Base-by-base conservation (phyloP, 1,140 invertebrate species). In the Himalopsyche phryganea region DNA sequence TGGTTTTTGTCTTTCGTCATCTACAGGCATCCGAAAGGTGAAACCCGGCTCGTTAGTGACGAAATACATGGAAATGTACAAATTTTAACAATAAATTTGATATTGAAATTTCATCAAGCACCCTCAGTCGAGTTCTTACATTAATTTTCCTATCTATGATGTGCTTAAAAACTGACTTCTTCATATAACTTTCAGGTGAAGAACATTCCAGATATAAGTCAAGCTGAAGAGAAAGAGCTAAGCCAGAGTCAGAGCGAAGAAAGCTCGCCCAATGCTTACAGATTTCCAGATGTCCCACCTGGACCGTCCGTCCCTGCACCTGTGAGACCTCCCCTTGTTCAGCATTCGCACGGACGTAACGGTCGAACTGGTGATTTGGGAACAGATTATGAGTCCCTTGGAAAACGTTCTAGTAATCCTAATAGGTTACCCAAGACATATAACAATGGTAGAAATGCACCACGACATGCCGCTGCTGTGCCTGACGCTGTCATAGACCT, bases 151-250 rank as follows among this genome's bases (percentile, higher is more conserved):
- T n/a, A n/a, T n/a, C n/a, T n/a, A n/a, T n/a, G n/a, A n/a, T n/a
- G n/a, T n/a, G n/a, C n/a, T n/a, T n/a, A n/a, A n/a, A n/a, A n/a
- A n/a, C n/a, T n/a, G n/a, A n/a, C n/a, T n/a, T n/a, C n/a, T n/a
- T n/a, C n/a, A n/a, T n/a, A n/a, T n/a, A n/a, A 52, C 35, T 56
- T 75, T 50, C 66, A 78, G 76, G 76, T 86, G 1, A 81, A 82
- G 65, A 85, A 84, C 69, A 81, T 86, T 63, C 84, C 84, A 17
- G 83, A 85, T 65, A 82, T 84, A 1, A 84, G 81, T 53, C 76
- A 80, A 20, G 82, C 81, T 15, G 84, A 86, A 67, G 83, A 85
- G 66, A 80, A 80, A 55, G 82, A 83, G 66, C 74, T 62, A 15
- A 61, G 17, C 0, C 52, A 52, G 13, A 68, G 69, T 58, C 67